phyloP scores from a whole-genome alignment of 2,113 vertebrate genomes.

The Lamprotornis superbus region DNA sequence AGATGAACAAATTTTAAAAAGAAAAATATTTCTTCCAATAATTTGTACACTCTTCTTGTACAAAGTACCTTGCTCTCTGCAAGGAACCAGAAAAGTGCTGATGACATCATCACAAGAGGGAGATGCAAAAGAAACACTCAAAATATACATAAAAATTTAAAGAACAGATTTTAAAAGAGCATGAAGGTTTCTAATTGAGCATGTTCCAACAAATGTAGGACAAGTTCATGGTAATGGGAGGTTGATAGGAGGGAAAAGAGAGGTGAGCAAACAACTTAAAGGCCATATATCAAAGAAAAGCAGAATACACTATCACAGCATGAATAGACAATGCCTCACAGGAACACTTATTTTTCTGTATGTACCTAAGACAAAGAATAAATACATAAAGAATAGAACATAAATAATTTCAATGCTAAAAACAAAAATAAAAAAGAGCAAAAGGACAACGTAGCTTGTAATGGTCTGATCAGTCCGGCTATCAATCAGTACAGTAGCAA shows the following conservation, averaged over 20 bases:
- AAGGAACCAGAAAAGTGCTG: neutral
- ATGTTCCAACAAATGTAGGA: conserved; percentile 20
- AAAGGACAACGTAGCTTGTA: neutral
- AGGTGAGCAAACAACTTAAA: conserved; percentile 47
- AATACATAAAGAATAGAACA: neutral
- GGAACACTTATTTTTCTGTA: neutral
- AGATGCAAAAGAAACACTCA: neutral
- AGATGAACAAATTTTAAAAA: neutral
- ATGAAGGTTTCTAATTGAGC: neutral
- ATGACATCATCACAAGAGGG: neutral
- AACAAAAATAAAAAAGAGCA: neutral
- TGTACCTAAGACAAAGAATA: neutral
- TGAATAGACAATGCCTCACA: neutral
- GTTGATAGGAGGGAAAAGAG: neutral
- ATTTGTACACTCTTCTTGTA: neutral
- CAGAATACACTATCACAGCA: neutral
- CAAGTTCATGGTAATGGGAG: neutral
- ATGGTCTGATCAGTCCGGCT: too few relatives aligned
- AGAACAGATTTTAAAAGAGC: neutral
- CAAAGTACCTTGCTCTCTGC: neutral
- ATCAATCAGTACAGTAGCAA: neutral
- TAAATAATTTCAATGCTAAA: neutral
- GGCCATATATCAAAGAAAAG: conserved; percentile 24
- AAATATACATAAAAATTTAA: neutral
- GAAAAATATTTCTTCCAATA: neutral